These are phyloP conservation scores for Nowickia ferox DNA, from an alignment of 2,888 invertebrate species.

Conservation along the genomic window DNA sequence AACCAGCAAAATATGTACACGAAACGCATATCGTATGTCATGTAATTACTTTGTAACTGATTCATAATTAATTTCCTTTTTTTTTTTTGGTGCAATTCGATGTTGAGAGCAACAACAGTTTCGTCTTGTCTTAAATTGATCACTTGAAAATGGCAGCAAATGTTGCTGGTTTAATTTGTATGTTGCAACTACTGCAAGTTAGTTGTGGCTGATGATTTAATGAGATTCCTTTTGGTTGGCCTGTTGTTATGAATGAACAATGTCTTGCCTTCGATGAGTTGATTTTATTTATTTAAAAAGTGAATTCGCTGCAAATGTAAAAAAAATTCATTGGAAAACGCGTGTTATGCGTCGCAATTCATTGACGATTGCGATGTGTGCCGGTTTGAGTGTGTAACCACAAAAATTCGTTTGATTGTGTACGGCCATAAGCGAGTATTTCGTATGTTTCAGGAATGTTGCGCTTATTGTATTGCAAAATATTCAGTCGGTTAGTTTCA, in stretches of 20 bases:
- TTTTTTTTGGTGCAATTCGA: too few relatives aligned
- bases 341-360: slow-evolving; percentile 69
- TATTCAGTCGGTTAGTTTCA: background rate
- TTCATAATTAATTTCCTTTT: slow-evolving; percentile 73
- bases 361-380: slow-evolving; percentile 53
- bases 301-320: slow-evolving; percentile 36
- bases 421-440: slow-evolving; percentile 19
- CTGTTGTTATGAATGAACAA: slow-evolving; percentile 70
- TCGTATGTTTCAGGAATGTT: slow-evolving; percentile 62
- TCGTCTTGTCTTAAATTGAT: slow-evolving; percentile 61
- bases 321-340: slow-evolving; percentile 68
- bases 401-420: background rate
- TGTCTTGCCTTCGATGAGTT: slow-evolving; percentile 23
- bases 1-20: slow-evolving; percentile 25
- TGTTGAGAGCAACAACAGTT: slow-evolving; percentile 16
- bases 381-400: background rate
- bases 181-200: slow-evolving; percentile 12
- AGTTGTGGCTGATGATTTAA: slow-evolving; percentile 52
- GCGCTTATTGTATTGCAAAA: slow-evolving; percentile 64
- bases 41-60: slow-evolving; percentile 73
- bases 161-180: slow-evolving; percentile 49
- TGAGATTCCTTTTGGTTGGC: slow-evolving; percentile 67
- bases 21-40: slow-evolving; percentile 73
- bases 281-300: slow-evolving; percentile 46
- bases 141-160: slow-evolving; percentile 67